These are phyloP conservation scores for Drosophila bunnanda DNA, from an alignment of 2,888 invertebrate species.

Conservation along the genomic window DNA sequence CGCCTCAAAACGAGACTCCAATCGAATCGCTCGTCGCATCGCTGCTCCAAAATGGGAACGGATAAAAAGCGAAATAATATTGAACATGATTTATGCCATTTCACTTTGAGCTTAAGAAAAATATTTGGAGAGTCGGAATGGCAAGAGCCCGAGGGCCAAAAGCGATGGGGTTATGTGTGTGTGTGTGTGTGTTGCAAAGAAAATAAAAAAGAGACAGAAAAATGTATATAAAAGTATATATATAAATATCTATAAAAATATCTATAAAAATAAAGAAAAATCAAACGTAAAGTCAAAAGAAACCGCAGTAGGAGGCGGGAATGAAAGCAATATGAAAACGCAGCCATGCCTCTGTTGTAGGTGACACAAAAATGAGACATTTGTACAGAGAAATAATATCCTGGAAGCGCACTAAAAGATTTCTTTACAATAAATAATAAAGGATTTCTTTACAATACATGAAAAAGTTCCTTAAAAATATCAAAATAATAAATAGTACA, in stretches of 20 bases:
- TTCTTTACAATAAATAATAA: neutral
- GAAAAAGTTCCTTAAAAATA: too few relatives aligned
- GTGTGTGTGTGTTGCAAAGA: neutral
- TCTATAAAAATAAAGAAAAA: neutral
- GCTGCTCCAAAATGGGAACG: constrained; percentile 26
- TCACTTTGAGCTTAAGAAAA: constrained; percentile 61
- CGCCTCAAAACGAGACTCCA: constrained; percentile 16
- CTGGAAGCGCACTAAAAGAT: neutral
- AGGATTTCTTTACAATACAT: neutral
- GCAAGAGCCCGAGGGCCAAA: constrained; percentile 4
- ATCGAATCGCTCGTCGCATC: constrained; percentile 16
- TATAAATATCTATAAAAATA: too few relatives aligned
- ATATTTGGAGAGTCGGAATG: constrained; percentile 55
- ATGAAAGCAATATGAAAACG: neutral
- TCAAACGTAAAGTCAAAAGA: too few relatives aligned
- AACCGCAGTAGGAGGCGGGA: neutral
- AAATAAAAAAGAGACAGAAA: neutral
- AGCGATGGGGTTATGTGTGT: constrained; percentile 14
- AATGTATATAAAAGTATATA: neutral
- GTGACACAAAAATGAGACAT: neutral
- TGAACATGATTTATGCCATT: constrained; percentile 67
- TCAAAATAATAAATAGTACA: neutral
- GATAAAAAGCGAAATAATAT: constrained; percentile 54
- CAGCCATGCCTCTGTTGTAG: neutral
- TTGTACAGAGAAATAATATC: constrained; percentile 2